These are phyloP conservation scores for Psilopogon haemacephalus DNA, from an alignment of 2,113 vertebrate species.

Conservation along the genomic window DNA sequence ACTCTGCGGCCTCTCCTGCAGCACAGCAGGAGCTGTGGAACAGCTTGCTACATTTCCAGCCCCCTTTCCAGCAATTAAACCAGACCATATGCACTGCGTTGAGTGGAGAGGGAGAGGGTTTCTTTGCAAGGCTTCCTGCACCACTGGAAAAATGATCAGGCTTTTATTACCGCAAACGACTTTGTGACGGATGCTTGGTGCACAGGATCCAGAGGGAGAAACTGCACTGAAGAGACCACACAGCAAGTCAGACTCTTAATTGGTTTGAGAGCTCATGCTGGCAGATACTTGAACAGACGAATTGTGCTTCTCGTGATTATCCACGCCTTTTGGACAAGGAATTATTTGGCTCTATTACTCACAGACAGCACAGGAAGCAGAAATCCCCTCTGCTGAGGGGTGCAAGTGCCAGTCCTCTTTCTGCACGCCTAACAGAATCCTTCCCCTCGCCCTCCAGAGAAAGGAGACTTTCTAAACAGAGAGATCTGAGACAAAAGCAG, in stretches of 20 bases:
- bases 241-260: neutral
- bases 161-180: slow-evolving; percentile 22
- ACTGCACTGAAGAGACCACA: slow-evolving; percentile 12
- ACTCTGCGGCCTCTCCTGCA: neutral
- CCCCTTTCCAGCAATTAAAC: slow-evolving; percentile 9
- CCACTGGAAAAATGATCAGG: slow-evolving; percentile 11
- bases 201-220: neutral
- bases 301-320: neutral
- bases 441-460: neutral
- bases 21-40: neutral
- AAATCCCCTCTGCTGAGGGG: neutral
- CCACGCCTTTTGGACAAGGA: neutral
- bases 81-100: neutral
- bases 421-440: neutral
- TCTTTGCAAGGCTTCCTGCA: slow-evolving; percentile 10
- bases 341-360: neutral
- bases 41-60: neutral
- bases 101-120: neutral
- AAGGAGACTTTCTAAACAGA: neutral
- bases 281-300: neutral
- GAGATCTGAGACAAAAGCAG: neutral
- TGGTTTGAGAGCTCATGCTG: slow-evolving; percentile 1
- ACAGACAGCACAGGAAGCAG: neutral
- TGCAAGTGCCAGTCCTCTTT: neutral
- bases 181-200: slow-evolving; percentile 9